Evolutionary conservation across 2,888 invertebrate species (phyloP), one percentile per base, ranked within the genome.

Genomic region (Meganola albula): DNA sequence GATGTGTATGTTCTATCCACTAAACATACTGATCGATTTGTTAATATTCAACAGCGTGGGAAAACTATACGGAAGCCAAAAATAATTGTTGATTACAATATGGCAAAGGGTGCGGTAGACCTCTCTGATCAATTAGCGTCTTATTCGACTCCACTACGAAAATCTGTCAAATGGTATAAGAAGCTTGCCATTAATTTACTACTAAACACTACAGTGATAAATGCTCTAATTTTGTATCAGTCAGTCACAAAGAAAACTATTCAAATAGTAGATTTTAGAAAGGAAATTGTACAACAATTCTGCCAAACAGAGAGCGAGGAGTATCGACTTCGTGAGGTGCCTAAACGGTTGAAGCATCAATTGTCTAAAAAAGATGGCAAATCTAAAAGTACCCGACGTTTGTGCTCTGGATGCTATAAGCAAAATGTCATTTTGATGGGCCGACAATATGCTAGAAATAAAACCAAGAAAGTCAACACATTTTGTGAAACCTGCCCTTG

Each of bases 401-500:
- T 24, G 16, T 34, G 37, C 21, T 20, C 14, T 14, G 11, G 20
- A 24, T 34, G 33, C 24, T 38, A 38, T 24, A 38, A 38, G 31
- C 24, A 34, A 10, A 12, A 10, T 27, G 26, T 26, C 4, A 21
- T 18, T 14, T 20, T 12, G 9, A 26, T 22, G 18, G 37, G 31
- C 24, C 27, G 24, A 24, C 31, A 29, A 34, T 4, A 5, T n/a
- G 40, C 40, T 22, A 34, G 24, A 31, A 40, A 40, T 13, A 42
- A 35, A 30, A 30, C 41, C 10, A 37, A 41, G 25, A 37, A 37
- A 41, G 34, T 41, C 23, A 21, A 26, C 10, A 49, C 48, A 20
- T 48, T 38, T 34, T 49, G 45, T 30, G 40, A 39, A 35, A 26
- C 26, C 14, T 48, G 41, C 31, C 45, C 41, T 22, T 29, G 41